Percentiles rank a stretch among this genome's conserved stretches.
phyloP scores from a whole-genome alignment of 2,797 vertebrate genomes.

The Sebastes taczanowskii region DNA sequence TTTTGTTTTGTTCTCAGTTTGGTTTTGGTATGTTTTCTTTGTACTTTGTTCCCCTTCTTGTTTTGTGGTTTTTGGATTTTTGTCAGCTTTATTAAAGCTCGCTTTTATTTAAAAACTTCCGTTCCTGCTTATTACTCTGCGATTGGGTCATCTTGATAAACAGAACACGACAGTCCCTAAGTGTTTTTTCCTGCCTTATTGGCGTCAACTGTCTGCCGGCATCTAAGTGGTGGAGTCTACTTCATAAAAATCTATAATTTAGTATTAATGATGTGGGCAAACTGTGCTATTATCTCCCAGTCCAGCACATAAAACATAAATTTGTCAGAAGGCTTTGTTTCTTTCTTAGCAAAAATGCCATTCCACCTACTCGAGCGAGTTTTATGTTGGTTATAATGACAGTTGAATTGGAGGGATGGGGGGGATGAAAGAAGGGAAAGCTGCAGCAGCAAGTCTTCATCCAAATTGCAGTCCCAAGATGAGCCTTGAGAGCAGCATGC shows the following conservation, averaged over 20 bases:
- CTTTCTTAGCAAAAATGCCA: constrained; percentile 19
- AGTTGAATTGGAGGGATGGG: constrained; percentile 35
- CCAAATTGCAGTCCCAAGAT: constrained; percentile 23
- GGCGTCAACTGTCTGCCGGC: constrained; percentile 9
- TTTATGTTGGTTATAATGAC: constrained; percentile 50
- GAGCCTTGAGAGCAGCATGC: constrained; percentile 25
- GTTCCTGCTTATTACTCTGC: too few relatives aligned
- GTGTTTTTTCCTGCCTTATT: background rate
- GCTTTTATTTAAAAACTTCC: too few relatives aligned
- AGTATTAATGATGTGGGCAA: constrained; percentile 32
- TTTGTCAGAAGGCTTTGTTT: constrained; percentile 38
- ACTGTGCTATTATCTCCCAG: constrained; percentile 36
- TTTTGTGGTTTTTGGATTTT: too few relatives aligned
- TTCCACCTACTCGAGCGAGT: constrained; percentile 42
- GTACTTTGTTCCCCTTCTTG: too few relatives aligned
- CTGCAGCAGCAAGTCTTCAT: constrained; percentile 7
- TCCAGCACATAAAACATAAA: constrained; percentile 39
- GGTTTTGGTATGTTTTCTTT: too few relatives aligned
- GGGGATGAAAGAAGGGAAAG: constrained; percentile 13
- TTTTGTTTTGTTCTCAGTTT: too few relatives aligned
- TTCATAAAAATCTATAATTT: constrained; percentile 36
- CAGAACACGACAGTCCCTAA: too few relatives aligned
- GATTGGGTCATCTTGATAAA: too few relatives aligned
- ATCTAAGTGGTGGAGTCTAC: background rate
- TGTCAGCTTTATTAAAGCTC: too few relatives aligned